These are phyloP conservation scores for Colinus virginianus DNA, from an alignment of 2,113 vertebrate genomes.

Conservation along the genomic window DNA sequence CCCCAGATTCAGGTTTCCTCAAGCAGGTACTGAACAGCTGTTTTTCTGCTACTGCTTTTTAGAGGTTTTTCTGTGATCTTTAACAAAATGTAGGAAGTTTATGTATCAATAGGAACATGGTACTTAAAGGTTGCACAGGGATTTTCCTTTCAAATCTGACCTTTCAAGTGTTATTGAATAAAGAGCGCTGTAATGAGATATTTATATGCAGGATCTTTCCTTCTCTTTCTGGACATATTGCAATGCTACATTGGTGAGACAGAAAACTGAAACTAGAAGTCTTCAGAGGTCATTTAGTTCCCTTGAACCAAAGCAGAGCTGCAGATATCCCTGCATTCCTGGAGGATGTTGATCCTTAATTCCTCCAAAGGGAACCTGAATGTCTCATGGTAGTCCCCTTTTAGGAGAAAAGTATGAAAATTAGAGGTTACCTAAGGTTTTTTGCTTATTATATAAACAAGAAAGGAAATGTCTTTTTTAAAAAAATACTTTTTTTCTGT, in stretches of 20 bases:
- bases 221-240: background rate
- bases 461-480: background rate
- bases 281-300: background rate
- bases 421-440: background rate
- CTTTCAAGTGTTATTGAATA: constrained; percentile 1
- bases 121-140: background rate
- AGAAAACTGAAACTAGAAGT: background rate
- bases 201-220: background rate
- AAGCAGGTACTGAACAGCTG: background rate
- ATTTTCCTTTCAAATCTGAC: constrained; percentile 16
- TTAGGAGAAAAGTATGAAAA: background rate
- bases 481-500: background rate
- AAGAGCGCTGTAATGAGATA: background rate
- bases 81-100: background rate
- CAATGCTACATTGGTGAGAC: background rate
- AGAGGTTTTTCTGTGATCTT: background rate
- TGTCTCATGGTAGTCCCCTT: background rate
- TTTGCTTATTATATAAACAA: background rate
- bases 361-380: background rate
- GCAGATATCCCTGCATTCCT: background rate
- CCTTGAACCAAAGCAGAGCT: background rate
- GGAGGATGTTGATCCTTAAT: background rate
- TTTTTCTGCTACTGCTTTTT: background rate
- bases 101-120: background rate
- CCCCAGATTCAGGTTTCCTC: background rate